Evolutionary conservation across 2,113 vertebrate species (phyloP), one percentile per base, ranked within the genome.

Genomic region (Neomonachus schauinslandi): DNA sequence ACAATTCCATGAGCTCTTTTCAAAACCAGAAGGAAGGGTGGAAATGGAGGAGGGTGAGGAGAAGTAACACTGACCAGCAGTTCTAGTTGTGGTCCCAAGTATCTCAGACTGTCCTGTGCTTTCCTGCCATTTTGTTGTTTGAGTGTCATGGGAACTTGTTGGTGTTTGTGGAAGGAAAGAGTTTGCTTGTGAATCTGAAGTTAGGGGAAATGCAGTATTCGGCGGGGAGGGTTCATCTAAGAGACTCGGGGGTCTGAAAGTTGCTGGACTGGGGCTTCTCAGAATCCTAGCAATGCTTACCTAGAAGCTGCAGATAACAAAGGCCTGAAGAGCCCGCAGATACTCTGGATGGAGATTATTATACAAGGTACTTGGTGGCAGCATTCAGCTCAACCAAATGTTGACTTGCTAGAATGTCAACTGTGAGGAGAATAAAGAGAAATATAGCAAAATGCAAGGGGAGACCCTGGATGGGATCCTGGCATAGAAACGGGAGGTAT

Each of bases 1-100:
- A 57, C 82, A 83, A 86, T 91, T 96, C 65, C 55, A 91, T 9
- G 28, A 81, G 72, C 85, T 96, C 22, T 76, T 96, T 87, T 96
- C 84, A 39, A 92, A 94, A 85, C 49, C 16, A 72, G 15, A 33
- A 61, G 31, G 36, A 61, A n/a, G 18, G n/a, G 9, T 21, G 10
- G 4, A 2, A 11, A 3, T 2, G 11, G 67, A 21, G 57, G 9
- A 26, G 13, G 0, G 4, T 4, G 57, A 61, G 16, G 9, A 74
- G 61, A 83, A 67, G 53, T 15, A 24, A 22, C 4, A 1, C 15
- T 49, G 51, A 18, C 24, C 18, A 19, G 53, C 55, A 51, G 26
- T 61, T 74, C 59, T 86, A 39, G 49, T n/a, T 57, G 53, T 21
- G 46, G 18, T 14, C 7, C 4, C 24, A 4, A n/a, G 14, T 7